These are phyloP conservation scores for Heteronetta atricapilla DNA, from an alignment of 2,113 vertebrate species.

Conservation along the genomic window DNA sequence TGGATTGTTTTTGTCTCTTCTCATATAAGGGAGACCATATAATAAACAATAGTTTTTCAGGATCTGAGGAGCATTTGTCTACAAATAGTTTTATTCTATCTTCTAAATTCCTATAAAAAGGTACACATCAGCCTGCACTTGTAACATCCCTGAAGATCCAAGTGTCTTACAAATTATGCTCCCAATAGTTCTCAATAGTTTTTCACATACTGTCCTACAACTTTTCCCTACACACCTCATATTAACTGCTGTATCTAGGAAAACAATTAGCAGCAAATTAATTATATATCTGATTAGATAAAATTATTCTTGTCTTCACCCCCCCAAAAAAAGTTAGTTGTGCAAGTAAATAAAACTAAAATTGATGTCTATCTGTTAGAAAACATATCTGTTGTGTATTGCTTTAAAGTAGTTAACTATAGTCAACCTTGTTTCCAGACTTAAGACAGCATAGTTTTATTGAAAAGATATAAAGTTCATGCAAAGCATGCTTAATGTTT, in stretches of 20 bases:
- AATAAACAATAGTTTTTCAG: neutral
- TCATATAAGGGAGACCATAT: neutral
- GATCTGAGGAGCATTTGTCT: neutral
- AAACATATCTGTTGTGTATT: neutral
- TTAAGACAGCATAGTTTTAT: neutral
- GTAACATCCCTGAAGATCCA: neutral
- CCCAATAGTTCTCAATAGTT: neutral
- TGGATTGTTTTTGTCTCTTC: neutral
- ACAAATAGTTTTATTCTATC: neutral
- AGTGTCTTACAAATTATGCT: neutral
- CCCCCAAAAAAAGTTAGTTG: neutral
- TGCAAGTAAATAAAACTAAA: neutral
- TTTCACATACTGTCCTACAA: neutral
- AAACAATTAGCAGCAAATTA: neutral
- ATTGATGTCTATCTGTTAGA: neutral
- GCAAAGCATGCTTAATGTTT: neutral
- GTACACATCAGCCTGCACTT: rapidly evolving
- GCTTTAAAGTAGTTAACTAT: neutral
- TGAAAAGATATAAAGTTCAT: neutral
- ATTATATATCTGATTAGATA: neutral
- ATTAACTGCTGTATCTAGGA: neutral
- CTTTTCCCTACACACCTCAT: neutral
- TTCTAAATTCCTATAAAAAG: neutral
- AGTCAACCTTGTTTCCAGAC: neutral
- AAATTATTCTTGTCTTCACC: neutral